Evolutionary conservation across 2,113 vertebrate genomes (phyloP).

Genomic region (Archocentrus centrarchus): DNA sequence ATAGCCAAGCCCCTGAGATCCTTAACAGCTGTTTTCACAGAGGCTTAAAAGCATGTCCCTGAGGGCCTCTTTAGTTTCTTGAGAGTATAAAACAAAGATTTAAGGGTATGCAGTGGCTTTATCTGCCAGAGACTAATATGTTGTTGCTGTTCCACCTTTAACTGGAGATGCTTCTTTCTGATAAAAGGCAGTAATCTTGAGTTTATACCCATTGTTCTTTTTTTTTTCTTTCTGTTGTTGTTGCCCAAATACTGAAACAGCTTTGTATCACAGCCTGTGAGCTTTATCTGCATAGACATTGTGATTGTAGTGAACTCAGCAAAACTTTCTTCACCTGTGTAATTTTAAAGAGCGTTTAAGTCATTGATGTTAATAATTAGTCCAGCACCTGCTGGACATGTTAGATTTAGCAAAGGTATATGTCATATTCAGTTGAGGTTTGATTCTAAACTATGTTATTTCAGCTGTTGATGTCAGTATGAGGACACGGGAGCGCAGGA

Average conservation of each 20-base stretch:
- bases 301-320: neutral
- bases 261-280: slow-evolving; percentile 1
- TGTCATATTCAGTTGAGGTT: neutral
- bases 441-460: neutral
- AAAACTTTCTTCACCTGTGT: neutral
- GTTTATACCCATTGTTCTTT: neutral
- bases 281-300: neutral
- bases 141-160: slow-evolving; percentile 28
- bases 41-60: slow-evolving; percentile 57
- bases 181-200: slow-evolving; percentile 49
- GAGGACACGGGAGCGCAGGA: neutral
- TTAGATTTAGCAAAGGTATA: neutral
- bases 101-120: slow-evolving; percentile 37
- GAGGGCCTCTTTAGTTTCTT: slow-evolving; percentile 60
- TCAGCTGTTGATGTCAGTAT: neutral
- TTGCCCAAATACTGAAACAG: neutral
- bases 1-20: slow-evolving; percentile 45
- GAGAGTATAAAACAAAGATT: slow-evolving; percentile 50
- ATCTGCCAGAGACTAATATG: slow-evolving; percentile 15
- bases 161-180: slow-evolving; percentile 5
- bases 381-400: neutral
- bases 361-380: neutral
- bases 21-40: slow-evolving; percentile 70
- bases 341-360: neutral
- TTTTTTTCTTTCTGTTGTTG: neutral